Base-by-base conservation (phyloP, 2,888 invertebrate species). In the Lasioglossum marginatum region DNA sequence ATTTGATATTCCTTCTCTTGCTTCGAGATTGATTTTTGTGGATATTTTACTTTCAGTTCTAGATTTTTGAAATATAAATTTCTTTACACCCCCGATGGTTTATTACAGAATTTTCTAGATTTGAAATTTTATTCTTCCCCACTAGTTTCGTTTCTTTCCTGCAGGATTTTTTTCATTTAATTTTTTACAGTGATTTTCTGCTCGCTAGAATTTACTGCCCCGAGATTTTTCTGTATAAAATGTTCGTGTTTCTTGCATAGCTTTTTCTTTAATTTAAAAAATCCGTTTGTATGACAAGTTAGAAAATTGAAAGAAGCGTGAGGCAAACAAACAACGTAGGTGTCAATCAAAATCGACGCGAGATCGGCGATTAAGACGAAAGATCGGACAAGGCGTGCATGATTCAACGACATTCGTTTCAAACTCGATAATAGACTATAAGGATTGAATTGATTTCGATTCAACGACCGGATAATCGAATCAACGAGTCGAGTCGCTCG, bases 401-500 rank as follows among this genome's bases (percentile, higher is more conserved):
- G 71, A 85, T 85, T 85, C 57, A 82, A 40, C 60, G 57, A 27
- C 19, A 43, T 57, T 71, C 70, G 5, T 79, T 80, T 40, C 48
- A 34, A 4, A 16, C 6, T 68, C n/a, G n/a, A 14, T 52, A 19
- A 43, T 70, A 48, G 43, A 73, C 8, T 34, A 40, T 16, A 19
- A 31, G n/a, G 60, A n/a, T 40, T 45, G 60, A 34, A 76, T 68
- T 52, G 76, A 68, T 72, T 48, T 52, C 76, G 73, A 86, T 72
- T 73, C 68, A 52, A 63, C 60, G 70, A 79, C 72, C 76, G 23
- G 63, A 60, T 72, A 87, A 82, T 85, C 70, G 66, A 77, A 85
- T 80, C 79, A 66, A 79, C 79, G 77, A 82, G 81, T 82, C 75
- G 77, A 74, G 74, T 43, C 76, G n/a, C 66, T 48, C 77, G 73